Base-by-base conservation (phyloP, 2,888 invertebrate species). In the Noctua fimbriata region DNA sequence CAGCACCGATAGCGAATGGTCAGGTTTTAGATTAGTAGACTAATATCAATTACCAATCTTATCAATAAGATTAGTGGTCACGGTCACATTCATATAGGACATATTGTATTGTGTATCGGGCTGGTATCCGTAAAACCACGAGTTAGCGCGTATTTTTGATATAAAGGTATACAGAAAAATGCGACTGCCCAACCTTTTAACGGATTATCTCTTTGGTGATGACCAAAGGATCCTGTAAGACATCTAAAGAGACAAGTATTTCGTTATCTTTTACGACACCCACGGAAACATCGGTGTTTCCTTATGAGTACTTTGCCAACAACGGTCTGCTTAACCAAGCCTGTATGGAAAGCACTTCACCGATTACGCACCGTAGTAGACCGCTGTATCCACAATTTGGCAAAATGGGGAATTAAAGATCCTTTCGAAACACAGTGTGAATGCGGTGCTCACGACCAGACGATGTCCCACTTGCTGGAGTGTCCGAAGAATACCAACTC, bases 1-100 rank as follows among this genome's bases (percentile, higher is more conserved):
- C 65, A 63, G 24, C 7, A 21, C 49, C 52, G 36, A 52, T 75
- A 76, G 41, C 12, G 36, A 49, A 41, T 63, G 76, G 9, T 49
- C 76, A 73, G 9, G 28, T 73, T 21, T 9, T 24, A 41, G 73
- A 73, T 47, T 47, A 4, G 32, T 4, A n/a, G n/a, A n/a, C 9
- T 12, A 47, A n/a, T 41, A 71, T 49, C 47, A 36, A 60, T 76
- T 32, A 75, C 32, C 16, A 16, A n/a, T 76, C 44, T 75, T 66
- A 74, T 74, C 52, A n/a, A 52, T 41, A n/a, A 66, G 44, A 66
- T 77, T 47, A 47, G n/a, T 58, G 49, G 63, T 24, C 63, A 28
- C 41, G 63, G 28, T 41, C 63, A 47, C 36, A 4, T 60, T 21
- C 10, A 16, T 36, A 60, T 7, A 58, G 24, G 58, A 58, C 24